Base-by-base conservation (phyloP, 2,797 vertebrate genomes). In the Atherinosoma microstoma region DNA sequence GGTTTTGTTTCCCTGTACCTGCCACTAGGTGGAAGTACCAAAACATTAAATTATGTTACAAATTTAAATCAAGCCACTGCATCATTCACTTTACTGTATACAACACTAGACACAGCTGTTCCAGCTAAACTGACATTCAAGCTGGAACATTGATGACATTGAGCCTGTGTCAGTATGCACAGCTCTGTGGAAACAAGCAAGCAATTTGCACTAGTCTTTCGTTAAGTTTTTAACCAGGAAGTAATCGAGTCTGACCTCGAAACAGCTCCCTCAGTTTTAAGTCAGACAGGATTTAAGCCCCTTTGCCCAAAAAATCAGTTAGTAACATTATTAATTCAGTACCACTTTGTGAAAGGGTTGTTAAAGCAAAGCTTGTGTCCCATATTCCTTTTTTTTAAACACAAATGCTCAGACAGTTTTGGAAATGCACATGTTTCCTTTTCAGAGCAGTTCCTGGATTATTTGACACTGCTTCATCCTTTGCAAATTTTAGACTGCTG, bases 1-100 rank as follows among this genome's bases (percentile, higher is more conserved):
- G 53, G 13, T 24, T 58, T 47, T 35, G 53, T 67, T 45, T n/a
- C 12, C 22, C 66, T 47, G 22, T 7, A 32, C 9, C 6, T 10
- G 20, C 59, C 59, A 68, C 35, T 34, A 54, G 71, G 45, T 40
- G 47, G 47, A 49, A 34, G 49, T 53, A 13, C 53, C n/a, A 69
- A 15, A 12, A 61, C 45, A 53, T 58, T 29, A 56, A 6, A 3
- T 67, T 30, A 20, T 12, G 22, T 67, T 58, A 13, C 13, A 20
- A 20, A 2, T 18, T 45, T 30, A 35, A 18, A 20, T 16, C 34
- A 22, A 22, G 4, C 32, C 24, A 67, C 36, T 0, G 20, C 27
- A 18, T 32, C 12, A 22, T 45, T 13, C 2, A 40, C 24, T 38
- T 47, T 29, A 49, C 10, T 42, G 40, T 11, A 22, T 45, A 5